Percentiles rank a stretch among this genome's conserved stretches.
phyloP scores from a whole-genome alignment of 92 coral and sea anemone genomes.

The Epizoanthus fatuus region DNA sequence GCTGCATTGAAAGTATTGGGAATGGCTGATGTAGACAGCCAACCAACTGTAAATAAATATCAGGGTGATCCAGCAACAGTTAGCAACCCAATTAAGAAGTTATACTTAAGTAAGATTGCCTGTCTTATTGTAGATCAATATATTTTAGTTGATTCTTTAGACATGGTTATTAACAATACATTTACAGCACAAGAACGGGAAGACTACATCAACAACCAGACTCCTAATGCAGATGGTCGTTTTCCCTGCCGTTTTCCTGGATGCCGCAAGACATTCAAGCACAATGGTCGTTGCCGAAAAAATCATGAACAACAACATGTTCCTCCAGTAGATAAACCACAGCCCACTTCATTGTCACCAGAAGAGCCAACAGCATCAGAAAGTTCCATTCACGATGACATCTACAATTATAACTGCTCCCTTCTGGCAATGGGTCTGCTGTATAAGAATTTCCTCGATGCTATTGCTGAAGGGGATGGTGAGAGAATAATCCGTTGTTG shows the following conservation, averaged over 20 bases:
- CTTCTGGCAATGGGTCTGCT: slow-evolving; percentile 67
- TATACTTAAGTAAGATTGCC: not conserved
- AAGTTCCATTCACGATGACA: slow-evolving; percentile 57
- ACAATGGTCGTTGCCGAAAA: slow-evolving; percentile 68
- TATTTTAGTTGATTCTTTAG: not conserved
- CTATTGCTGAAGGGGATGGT: slow-evolving; percentile 79
- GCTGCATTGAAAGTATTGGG: not conserved
- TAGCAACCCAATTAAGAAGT: not conserved
- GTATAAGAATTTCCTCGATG: slow-evolving; percentile 72
- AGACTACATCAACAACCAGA: slow-evolving; percentile 50
- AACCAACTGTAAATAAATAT: not conserved
- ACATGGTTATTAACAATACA: slow-evolving; percentile 42
- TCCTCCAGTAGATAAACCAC: slow-evolving; percentile 55
- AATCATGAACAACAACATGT: slow-evolving; percentile 71
- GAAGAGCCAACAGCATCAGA: slow-evolving; percentile 44
- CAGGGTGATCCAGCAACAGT: not conserved
- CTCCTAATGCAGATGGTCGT: slow-evolving; percentile 69
- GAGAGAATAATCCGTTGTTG: slow-evolving; percentile 69
- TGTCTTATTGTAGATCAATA: not conserved
- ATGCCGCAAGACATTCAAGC: slow-evolving; percentile 74
- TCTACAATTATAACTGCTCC: slow-evolving; percentile 61
- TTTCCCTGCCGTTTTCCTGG: slow-evolving; percentile 70
- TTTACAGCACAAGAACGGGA: slow-evolving; percentile 60
- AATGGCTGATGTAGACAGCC: not conserved
- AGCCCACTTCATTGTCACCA: slow-evolving; percentile 43